A percentile compares a stretch with the other conserved stretches of the same genome.
Evolutionary conservation across 2,888 invertebrate genomes (phyloP).

Genomic region (Itoplectis maculator): DNA sequence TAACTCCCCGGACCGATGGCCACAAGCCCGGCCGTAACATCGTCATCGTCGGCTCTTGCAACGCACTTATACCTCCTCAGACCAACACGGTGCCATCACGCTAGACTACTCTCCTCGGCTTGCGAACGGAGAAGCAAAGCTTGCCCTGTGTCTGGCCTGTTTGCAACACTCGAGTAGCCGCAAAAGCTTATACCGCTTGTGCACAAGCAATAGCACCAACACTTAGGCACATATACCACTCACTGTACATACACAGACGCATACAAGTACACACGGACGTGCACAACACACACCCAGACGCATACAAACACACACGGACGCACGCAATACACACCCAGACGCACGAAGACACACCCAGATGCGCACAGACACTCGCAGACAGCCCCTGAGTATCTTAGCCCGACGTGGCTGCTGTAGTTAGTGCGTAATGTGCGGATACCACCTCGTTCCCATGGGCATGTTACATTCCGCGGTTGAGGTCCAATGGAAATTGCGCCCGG

Average conservation of each 20-base stretch:
- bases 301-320: no score
- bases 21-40: slow-evolving; percentile 48
- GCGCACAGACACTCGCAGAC: background rate
- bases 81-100: slow-evolving; percentile 5
- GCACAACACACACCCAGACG: no score
- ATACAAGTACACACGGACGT: no score
- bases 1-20: slow-evolving; percentile 42
- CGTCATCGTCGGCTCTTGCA: slow-evolving; percentile 34
- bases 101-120: slow-evolving; percentile 2
- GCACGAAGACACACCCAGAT: no score
- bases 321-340: no score
- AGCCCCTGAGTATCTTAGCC: background rate
- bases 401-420: slow-evolving; percentile 23
- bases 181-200: slow-evolving; percentile 51
- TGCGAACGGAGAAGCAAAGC: slow-evolving; percentile 10
- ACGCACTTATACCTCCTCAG: slow-evolving; percentile 37
- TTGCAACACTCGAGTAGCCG: slow-evolving; percentile 36
- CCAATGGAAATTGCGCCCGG: slow-evolving; percentile 58
- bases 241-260: no score
- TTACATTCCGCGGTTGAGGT: slow-evolving; percentile 60
- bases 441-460: slow-evolving; percentile 39
- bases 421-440: slow-evolving; percentile 41
- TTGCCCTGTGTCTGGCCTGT: slow-evolving; percentile 4
- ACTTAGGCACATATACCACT: background rate
- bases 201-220: slow-evolving; percentile 35